Conservation (phyloP, 2,797 vertebrate species). For the Tapera naevia region DNA sequence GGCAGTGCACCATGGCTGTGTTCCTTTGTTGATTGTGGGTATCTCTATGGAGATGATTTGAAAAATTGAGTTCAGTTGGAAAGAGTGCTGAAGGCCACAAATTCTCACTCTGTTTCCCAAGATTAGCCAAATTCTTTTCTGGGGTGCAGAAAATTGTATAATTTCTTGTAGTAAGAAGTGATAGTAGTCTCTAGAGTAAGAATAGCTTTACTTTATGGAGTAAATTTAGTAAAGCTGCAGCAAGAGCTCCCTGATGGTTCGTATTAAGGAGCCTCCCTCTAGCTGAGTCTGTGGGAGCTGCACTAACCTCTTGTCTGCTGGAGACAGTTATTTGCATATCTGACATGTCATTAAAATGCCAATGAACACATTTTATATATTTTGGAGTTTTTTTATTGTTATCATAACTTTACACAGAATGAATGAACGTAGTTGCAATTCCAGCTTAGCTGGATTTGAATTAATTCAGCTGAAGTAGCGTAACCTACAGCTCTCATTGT, state of each 20-base stretch:
- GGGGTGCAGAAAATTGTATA: neutral
- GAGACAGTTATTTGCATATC: neutral
- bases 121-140: neutral
- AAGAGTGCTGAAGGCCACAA: neutral
- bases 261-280: neutral
- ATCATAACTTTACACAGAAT: neutral
- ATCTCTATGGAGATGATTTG: neutral
- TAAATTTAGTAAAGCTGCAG: neutral
- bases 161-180: neutral
- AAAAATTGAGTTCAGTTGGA: neutral
- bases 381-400: neutral
- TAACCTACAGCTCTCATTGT: fast-evolving
- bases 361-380: neutral
- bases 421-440: neutral
- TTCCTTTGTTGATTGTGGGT: neutral
- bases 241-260: neutral
- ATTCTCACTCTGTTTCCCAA: neutral
- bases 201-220: neutral
- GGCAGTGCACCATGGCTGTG: neutral
- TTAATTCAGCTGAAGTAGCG: neutral
- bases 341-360: neutral
- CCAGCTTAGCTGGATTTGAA: neutral
- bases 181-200: neutral
- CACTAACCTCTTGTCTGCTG: neutral
- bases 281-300: neutral